Base-by-base conservation (phyloP, 2,797 vertebrate species). In the Alauda arvensis region DNA sequence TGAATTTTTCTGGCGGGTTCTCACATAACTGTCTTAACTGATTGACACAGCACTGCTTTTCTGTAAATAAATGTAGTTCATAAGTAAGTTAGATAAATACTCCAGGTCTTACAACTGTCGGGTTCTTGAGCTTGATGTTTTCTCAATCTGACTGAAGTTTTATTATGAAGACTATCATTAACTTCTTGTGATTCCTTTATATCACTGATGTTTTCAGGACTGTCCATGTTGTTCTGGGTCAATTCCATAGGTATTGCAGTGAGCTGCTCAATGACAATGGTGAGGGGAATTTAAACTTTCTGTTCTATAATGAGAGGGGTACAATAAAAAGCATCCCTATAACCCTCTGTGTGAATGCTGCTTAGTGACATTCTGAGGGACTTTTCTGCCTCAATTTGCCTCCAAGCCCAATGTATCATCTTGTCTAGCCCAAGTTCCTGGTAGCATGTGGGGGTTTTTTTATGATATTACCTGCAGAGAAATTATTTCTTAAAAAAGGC, bases 381-480 rank as follows among this genome's bases (percentile, higher is more conserved):
- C 16, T 48, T 51, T 72, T 69, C 17, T 28, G 24, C 15, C 23
- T 63, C 2, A 1, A 51, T 48, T 80, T 83, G 21, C 8, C 19
- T 62, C 10, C 18, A 51, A 33, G 10, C 2, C 28, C 3, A 14
- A 6, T 1, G 7, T 4, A 3, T 34, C 24, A 29, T n/a, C 26
- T 51, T 67, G 3, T 74, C 42, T 85, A 40, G 52, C 21, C 14
- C 15, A 10, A 33, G 15, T 21, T 33, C 12, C 26, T 49, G 34
- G 6, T 19, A 56, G 11, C 3, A 48, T 5, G 12, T 81, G 17
- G 33, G 29, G 13, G 3, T 66, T 52, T 37, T 61, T 66, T 52
- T 40, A 14, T 4, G 3, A 23, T 56, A 45, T 12, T 37, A 42
- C 9, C 5, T 52, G 6, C 26, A 61, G 23, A 72, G 5, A 79